A percentile compares a stretch with the other conserved stretches of the same genome.
Conservation (phyloP, 2,797 vertebrate species). For the Sphenopsis melanotis region DNA sequence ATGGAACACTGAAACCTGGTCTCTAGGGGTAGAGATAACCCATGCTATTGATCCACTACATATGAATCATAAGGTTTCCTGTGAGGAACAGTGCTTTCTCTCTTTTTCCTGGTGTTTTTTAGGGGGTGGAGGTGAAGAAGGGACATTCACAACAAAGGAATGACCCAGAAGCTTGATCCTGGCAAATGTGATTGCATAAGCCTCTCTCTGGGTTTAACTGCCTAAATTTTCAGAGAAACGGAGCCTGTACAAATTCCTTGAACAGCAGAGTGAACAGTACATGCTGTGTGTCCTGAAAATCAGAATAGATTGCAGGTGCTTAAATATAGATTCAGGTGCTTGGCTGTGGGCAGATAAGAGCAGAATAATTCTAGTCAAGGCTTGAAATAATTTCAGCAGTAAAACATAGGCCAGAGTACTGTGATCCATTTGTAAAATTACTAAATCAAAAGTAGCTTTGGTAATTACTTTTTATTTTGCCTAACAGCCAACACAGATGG, state of each 20-base stretch:
- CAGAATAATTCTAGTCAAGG: not conserved
- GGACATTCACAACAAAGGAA: not conserved
- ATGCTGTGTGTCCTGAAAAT: slow-evolving; percentile 11
- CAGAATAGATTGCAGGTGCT: slow-evolving; percentile 20
- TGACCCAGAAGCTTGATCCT: not conserved
- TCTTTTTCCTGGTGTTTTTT: not conserved
- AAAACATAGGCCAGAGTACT: not conserved
- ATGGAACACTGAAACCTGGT: not conserved
- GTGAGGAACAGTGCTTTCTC: not conserved
- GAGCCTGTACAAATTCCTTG: not conserved
- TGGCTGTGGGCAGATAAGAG: not conserved
- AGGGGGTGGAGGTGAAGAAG: not conserved
- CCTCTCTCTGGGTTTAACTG: not conserved
- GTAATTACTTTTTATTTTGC: slow-evolving; percentile 29
- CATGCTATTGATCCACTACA: accelerated
- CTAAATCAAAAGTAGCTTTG: slow-evolving; percentile 7
- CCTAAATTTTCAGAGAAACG: slow-evolving; percentile 17
- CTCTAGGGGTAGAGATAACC: not conserved
- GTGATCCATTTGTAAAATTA: not conserved
- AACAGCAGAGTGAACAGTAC: slow-evolving; percentile 26
- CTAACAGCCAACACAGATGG: not conserved
- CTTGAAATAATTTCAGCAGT: not conserved
- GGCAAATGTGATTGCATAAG: not conserved
- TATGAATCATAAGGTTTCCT: not conserved
- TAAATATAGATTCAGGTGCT: slow-evolving; percentile 24